A percentile compares a stretch with the other conserved stretches of the same genome.
phyloP scores from a whole-genome alignment of 2,888 invertebrate genomes.

The Pachycephus smyrnensis region DNA sequence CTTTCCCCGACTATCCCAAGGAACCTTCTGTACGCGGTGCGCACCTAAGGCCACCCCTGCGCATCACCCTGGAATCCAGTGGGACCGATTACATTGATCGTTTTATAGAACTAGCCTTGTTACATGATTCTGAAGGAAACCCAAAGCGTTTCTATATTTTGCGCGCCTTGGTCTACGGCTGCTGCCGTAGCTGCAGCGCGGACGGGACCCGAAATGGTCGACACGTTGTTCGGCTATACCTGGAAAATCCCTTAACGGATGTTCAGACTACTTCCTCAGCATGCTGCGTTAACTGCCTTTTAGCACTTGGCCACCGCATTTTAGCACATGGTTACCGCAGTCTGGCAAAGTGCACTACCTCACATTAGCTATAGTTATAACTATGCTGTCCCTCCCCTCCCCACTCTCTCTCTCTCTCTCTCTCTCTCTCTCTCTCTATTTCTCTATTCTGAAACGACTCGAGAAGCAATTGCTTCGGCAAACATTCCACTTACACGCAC shows the following conservation, averaged over 20 bases:
- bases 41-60: conserved; percentile 15
- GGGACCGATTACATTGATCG: conserved; percentile 53
- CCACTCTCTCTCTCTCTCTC: too few species aligned
- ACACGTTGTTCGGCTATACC: neutral
- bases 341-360: too few species aligned
- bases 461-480: too few species aligned
- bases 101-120: conserved; percentile 49
- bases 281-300: neutral
- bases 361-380: neutral
- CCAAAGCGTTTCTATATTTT: conserved; percentile 18
- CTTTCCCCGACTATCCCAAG: conserved; percentile 23
- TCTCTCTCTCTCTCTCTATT: too few species aligned
- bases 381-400: neutral
- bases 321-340: too few species aligned
- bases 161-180: neutral
- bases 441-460: too few species aligned
- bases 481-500: too few species aligned
- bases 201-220: neutral
- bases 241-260: neutral
- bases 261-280: neutral
- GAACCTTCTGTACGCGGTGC: conserved; percentile 8
- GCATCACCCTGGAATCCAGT: conserved; percentile 25
- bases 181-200: neutral
- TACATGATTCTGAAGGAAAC: conserved; percentile 41
- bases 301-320: too few species aligned